These are phyloP conservation scores for Archegozetes longisetosus DNA, from an alignment of 1,140 invertebrate species.

Conservation along the genomic window DNA sequence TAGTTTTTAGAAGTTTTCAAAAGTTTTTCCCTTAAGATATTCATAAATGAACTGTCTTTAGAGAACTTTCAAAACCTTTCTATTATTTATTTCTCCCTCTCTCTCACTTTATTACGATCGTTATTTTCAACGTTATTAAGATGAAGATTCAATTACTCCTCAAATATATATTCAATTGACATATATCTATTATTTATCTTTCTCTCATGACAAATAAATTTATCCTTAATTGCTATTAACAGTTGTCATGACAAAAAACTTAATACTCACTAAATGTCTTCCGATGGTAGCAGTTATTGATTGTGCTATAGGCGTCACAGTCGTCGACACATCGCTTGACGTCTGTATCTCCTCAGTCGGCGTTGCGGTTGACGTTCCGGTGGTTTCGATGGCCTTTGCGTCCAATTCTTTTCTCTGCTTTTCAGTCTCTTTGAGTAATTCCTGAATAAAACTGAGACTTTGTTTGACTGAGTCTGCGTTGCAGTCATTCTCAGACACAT, in stretches of 20 bases:
- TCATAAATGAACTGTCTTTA: no score
- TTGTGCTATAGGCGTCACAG: not conserved
- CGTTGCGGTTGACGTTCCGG: not conserved
- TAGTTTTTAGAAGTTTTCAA: no score
- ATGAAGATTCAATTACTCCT: no score
- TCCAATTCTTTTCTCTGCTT: conserved; percentile 2
- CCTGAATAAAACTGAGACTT: not conserved
- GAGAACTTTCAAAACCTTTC: no score
- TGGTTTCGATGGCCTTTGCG: not conserved
- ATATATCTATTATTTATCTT: no score
- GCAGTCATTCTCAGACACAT: not conserved
- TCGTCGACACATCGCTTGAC: not conserved
- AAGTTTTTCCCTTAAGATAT: no score
- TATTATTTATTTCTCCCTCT: no score
- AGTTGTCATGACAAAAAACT: not conserved
- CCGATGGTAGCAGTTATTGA: conserved; percentile 8
- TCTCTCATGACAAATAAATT: no score
- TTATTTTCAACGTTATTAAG: no score
- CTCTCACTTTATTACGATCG: no score
- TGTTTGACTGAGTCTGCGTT: not conserved
- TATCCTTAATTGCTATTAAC: not conserved
- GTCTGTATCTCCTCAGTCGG: not conserved
- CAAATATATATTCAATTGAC: no score
- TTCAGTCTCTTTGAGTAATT: conserved; percentile 4
- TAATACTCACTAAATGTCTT: not conserved